A percentile compares a stretch with the other conserved stretches of the same genome.
phyloP scores from a whole-genome alignment of 2,888 invertebrate genomes.

The Drosophila emarginata region DNA sequence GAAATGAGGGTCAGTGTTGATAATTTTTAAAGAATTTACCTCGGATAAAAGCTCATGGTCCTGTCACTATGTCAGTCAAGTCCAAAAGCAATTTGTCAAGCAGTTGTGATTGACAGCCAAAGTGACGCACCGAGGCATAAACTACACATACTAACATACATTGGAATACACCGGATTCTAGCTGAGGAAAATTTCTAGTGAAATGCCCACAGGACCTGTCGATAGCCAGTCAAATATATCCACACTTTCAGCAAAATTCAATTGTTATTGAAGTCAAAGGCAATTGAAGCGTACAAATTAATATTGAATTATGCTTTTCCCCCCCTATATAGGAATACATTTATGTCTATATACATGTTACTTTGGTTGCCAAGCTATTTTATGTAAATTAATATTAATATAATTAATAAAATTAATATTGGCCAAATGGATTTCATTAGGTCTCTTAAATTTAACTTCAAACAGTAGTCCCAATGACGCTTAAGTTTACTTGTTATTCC shows the following conservation, averaged over 20 bases:
- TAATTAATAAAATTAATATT: too few relatives aligned
- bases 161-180: conserved; percentile 33
- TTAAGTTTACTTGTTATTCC: neutral
- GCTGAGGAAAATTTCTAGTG: conserved; percentile 37
- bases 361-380: neutral
- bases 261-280: conserved; percentile 30
- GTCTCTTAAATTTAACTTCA: neutral
- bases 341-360: conserved; percentile 1
- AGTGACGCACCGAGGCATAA: conserved; percentile 52
- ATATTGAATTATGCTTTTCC: conserved; percentile 66
- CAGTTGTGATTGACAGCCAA: conserved; percentile 75
- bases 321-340: neutral
- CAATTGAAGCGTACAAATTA: conserved; percentile 59
- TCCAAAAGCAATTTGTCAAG: conserved; percentile 75
- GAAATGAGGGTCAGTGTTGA: conserved; percentile 2
- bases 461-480: neutral
- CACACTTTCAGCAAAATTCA: conserved; percentile 27
- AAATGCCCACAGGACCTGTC: conserved; percentile 34
- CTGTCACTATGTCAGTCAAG: conserved; percentile 67
- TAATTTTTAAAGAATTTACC: conserved; percentile 9
- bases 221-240: conserved; percentile 25
- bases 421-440: neutral
- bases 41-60: conserved; percentile 14
- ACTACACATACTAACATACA: conserved; percentile 16
- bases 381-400: conserved; percentile 35